These are phyloP conservation scores for Centroberyx gerrardi DNA, from an alignment of 2,797 vertebrate genomes.

Conservation along the genomic window DNA sequence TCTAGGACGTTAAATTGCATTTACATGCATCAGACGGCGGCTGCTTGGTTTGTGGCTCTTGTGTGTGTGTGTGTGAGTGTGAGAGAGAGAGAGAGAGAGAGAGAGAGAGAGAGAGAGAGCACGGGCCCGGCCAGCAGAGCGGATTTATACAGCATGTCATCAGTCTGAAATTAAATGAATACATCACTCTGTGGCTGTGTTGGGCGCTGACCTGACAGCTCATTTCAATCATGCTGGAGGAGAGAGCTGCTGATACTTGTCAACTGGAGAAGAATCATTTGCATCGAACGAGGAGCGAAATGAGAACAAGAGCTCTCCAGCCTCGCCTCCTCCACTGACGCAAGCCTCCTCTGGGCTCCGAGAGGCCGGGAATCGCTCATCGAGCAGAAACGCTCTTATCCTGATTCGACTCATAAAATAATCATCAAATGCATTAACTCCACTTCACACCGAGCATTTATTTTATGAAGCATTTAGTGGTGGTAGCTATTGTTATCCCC, in stretches of 20 bases:
- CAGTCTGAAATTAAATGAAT: conserved; percentile 70
- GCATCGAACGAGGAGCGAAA: conserved; percentile 59
- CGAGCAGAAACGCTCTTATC: conserved; percentile 52
- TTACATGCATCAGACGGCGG: conserved; percentile 23
- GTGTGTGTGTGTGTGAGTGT: conserved; percentile 8
- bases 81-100: background rate
- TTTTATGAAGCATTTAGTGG: conserved; percentile 73
- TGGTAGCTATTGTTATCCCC: conserved; percentile 61
- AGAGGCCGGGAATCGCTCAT: conserved; percentile 57
- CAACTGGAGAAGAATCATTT: conserved; percentile 70
- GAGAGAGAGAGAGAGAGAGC: background rate
- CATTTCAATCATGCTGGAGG: conserved; percentile 61
- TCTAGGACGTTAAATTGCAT: conserved; percentile 46
- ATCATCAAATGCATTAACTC: conserved; percentile 76
- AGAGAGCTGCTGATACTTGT: conserved; percentile 57
- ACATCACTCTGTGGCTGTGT: conserved; percentile 60
- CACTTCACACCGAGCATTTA: conserved; percentile 64
- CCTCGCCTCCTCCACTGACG: conserved; percentile 48
- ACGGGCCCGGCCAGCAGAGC: background rate
- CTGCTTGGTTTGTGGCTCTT: background rate
- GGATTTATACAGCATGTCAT: conserved; percentile 57
- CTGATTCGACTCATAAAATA: conserved; percentile 76
- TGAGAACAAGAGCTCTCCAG: conserved; percentile 63
- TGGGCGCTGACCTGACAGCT: conserved; percentile 61
- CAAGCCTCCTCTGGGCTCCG: conserved; percentile 57